These are phyloP conservation scores for Halictus quadricinctus DNA, from an alignment of 2,888 invertebrate genomes.

Conservation along the genomic window DNA sequence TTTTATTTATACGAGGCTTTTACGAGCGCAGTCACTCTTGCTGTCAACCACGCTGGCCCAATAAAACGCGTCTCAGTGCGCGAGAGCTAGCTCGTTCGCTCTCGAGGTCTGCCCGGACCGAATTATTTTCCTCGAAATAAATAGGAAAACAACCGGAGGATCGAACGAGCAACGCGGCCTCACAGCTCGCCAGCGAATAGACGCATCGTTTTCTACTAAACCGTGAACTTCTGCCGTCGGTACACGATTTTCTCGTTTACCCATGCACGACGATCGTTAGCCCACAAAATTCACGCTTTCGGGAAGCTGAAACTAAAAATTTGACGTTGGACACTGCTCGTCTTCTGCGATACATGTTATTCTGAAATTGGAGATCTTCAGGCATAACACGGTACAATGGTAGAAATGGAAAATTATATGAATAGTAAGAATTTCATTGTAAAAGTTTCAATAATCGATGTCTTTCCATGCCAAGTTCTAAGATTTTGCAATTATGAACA, in stretches of 20 bases:
- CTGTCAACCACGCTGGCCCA: slow-evolving; percentile 54
- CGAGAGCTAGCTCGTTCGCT: slow-evolving; percentile 31
- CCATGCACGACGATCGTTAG: not conserved
- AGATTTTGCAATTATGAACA: too few species aligned
- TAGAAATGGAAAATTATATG: too few species aligned
- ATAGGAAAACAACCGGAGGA: slow-evolving; percentile 17
- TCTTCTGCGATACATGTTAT: not conserved
- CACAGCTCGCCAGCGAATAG: not conserved
- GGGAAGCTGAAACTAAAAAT: not conserved
- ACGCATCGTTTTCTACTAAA: too few species aligned
- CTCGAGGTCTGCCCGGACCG: slow-evolving; percentile 39
- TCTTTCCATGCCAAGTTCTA: too few species aligned
- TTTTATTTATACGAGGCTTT: slow-evolving; percentile 76
- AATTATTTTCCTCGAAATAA: slow-evolving; percentile 55
- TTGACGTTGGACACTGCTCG: not conserved
- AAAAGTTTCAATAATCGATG: too few species aligned
- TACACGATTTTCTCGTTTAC: not conserved
- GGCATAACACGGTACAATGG: too few species aligned
- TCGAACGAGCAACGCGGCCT: slow-evolving; percentile 1
- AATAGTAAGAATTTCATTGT: too few species aligned
- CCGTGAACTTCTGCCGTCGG: not conserved
- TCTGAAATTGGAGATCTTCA: too few species aligned
- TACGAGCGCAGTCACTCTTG: slow-evolving; percentile 67
- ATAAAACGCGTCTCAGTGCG: slow-evolving; percentile 59
- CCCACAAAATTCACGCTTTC: not conserved